phyloP scores from a whole-genome alignment of 1,140 invertebrate genomes.

The Stegodyphus mimosarum region DNA sequence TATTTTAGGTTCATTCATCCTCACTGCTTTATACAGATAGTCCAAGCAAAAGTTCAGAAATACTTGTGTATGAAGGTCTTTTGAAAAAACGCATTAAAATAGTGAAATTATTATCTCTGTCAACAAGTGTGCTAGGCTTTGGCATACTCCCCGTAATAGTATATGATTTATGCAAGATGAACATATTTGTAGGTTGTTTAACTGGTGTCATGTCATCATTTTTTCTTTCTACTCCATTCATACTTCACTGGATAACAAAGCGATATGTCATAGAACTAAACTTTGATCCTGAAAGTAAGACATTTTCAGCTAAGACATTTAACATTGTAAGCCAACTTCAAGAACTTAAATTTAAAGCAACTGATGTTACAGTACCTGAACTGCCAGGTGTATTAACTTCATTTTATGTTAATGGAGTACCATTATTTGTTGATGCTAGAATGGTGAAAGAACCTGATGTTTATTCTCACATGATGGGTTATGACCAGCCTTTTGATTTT shows the following conservation, averaged over 20 bases:
- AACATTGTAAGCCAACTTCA: constrained; percentile 43
- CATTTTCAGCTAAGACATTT: constrained; percentile 60
- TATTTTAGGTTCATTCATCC: no score
- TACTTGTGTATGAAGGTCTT: constrained; percentile 75
- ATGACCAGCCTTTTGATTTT: constrained; percentile 88
- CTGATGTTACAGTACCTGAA: constrained; percentile 82
- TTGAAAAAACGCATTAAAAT: constrained; percentile 76
- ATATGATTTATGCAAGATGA: constrained; percentile 69
- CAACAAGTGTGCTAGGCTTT: constrained; percentile 78
- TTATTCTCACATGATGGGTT: constrained; percentile 88
- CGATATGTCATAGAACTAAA: constrained; percentile 85
- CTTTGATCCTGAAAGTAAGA: constrained; percentile 73
- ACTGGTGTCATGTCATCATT: constrained; percentile 78
- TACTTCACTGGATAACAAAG: constrained; percentile 84
- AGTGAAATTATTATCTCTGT: constrained; percentile 84
- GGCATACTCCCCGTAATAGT: constrained; percentile 79
- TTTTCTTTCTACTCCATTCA: constrained; percentile 82
- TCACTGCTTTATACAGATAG: no score
- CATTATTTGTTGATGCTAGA: constrained; percentile 81
- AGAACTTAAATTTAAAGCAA: constrained; percentile 78
- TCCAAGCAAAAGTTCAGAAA: not conserved
- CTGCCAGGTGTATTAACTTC: constrained; percentile 85
- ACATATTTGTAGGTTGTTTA: constrained; percentile 72
- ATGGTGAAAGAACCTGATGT: constrained; percentile 78
- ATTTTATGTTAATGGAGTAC: constrained; percentile 75